phyloP scores from a whole-genome alignment of 1,140 invertebrate genomes.

The Drosophila fuyamai region DNA sequence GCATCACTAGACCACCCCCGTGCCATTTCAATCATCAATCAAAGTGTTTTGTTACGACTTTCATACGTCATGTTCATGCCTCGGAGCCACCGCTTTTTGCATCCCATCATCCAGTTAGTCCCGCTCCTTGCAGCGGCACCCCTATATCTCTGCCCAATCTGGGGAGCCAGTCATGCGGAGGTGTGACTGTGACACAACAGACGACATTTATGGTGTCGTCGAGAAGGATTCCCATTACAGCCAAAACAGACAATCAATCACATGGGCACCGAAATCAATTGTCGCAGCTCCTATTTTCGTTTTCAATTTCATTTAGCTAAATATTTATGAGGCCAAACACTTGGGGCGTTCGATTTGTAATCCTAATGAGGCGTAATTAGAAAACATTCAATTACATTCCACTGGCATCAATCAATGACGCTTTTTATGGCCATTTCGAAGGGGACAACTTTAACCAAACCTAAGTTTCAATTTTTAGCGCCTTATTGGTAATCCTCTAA shows the following conservation, averaged over 20 bases:
- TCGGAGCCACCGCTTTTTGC: slow-evolving; percentile 32
- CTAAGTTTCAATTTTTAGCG: slow-evolving; percentile 66
- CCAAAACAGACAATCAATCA: slow-evolving; percentile 74
- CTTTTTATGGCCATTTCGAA: slow-evolving; percentile 43
- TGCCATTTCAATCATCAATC: slow-evolving; percentile 75
- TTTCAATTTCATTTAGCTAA: slow-evolving; percentile 67
- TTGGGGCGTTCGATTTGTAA: slow-evolving; percentile 47
- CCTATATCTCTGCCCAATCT: slow-evolving; percentile 1
- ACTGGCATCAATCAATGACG: slow-evolving; percentile 61
- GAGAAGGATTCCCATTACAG: slow-evolving; percentile 52
- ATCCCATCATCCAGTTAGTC: slow-evolving; percentile 19
- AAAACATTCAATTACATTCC: slow-evolving; percentile 68
- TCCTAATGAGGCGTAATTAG: slow-evolving; percentile 76
- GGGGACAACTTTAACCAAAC: slow-evolving; percentile 58
- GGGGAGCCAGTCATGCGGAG: slow-evolving; percentile 36
- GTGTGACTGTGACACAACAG: slow-evolving; percentile 73
- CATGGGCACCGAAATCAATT: slow-evolving; percentile 63
- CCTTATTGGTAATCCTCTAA: slow-evolving; percentile 36
- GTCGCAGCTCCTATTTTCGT: slow-evolving; percentile 57
- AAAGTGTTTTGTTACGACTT: slow-evolving; percentile 82
- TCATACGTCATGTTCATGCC: slow-evolving; percentile 72
- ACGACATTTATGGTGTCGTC: slow-evolving; percentile 79
- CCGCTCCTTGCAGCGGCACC: slow-evolving; percentile 10
- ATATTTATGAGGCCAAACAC: slow-evolving; percentile 65
- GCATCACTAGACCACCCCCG: slow-evolving; percentile 19